Base-by-base conservation (phyloP, 2,797 vertebrate genomes). In the Cheirogaleus major region DNA sequence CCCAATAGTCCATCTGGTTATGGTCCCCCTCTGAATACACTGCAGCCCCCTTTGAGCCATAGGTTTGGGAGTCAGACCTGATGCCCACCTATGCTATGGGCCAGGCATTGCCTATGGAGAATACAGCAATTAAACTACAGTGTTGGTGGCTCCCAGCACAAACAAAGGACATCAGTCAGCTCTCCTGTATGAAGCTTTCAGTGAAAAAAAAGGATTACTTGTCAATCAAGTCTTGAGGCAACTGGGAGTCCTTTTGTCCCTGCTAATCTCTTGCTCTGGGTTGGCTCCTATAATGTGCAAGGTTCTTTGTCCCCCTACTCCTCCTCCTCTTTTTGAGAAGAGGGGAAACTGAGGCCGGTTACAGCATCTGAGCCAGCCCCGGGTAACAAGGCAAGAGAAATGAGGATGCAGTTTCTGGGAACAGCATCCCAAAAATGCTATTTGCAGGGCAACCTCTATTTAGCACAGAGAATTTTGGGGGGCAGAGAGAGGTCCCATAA, bases 201-300 rank as follows among this genome's bases (percentile, higher is more conserved):
- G 32, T 79, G 89, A 91, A 93, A 88, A 78, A 69, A 69, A 94
- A 95, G 75, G 35, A 38, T 87, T 87, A 70, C 11, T 69, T 76
- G 3, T 25, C 25, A 76, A 27, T 70, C 70, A 61, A 84, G 61
- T 38, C 70, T 94, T 59, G 4, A 69, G 78, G 41, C 61, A 87
- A 78, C 45, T 14, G 52, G 30, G 11, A 83, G 9, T 78, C 61
- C 50, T 90, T 81, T 67, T 52, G 25, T 70, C n/a, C 15, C n/a
- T 57, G 41, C 23, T 50, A 35, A 45, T 32, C 45, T 88, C 50
- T 96, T 91, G 50, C 48, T 93, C 75, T 57, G 25, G n/a, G 82
- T 52, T 73, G 4, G 3, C 11, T 81, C 92, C 45, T 79, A 9
- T 25, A 52, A n/a, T 59, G 18, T 84, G 43, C 11, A 50, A 93